Conservation (phyloP, 2,113 vertebrate species). For the Polyodon spathula region DNA sequence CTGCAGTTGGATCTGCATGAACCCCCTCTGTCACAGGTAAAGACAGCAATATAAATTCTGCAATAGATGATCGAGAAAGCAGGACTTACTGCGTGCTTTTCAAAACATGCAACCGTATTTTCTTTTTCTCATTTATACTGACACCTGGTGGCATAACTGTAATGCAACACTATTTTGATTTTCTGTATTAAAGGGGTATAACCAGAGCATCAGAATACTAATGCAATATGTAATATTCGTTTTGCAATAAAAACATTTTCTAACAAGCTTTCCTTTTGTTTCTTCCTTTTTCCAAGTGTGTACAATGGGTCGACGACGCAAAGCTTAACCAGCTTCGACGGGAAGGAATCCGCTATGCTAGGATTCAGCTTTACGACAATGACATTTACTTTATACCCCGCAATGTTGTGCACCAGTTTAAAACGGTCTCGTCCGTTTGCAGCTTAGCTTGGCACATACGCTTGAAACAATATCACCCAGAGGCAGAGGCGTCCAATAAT, state of each 20-base stretch:
- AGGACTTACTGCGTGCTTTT: too few relatives aligned
- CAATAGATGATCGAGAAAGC: too few relatives aligned
- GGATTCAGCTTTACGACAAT: conserved; percentile 86
- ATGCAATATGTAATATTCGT: neutral
- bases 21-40: conserved; percentile 91
- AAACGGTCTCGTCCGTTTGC: conserved; percentile 91
- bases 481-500: conserved; percentile 37
- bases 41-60: conserved; percentile 5
- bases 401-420: conserved; percentile 96
- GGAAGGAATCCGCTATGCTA: conserved; percentile 91
- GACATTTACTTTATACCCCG: conserved; percentile 97
- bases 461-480: conserved; percentile 73
- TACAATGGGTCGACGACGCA: conserved; percentile 96
- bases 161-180: too few relatives aligned
- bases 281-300: conserved; percentile 61
- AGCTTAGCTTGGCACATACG: conserved; percentile 95
- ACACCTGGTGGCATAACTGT: neutral
- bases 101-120: too few relatives aligned
- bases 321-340: conserved; percentile 96
- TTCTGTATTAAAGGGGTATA: too few relatives aligned
- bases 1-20: conserved; percentile 90
- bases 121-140: neutral
- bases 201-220: neutral
- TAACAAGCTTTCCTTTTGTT: conserved; percentile 13
- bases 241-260: too few relatives aligned